Conservation (phyloP, 1,140 invertebrate genomes). For the Ceratosolen fusciceps region DNA sequence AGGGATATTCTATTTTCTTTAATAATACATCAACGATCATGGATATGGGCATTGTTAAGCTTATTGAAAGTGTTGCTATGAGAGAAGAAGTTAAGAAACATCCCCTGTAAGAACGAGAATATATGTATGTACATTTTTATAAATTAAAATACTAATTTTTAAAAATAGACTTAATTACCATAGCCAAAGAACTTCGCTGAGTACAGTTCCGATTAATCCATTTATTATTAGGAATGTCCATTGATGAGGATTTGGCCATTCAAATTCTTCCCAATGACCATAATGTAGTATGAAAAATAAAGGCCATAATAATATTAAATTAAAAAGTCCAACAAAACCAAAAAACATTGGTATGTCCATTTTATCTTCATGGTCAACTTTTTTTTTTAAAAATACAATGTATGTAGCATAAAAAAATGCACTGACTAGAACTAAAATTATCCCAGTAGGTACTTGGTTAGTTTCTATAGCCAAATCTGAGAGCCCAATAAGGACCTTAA, state of each 20-base stretch:
- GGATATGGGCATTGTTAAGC: slow-evolving; percentile 87
- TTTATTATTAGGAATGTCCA: slow-evolving; percentile 85
- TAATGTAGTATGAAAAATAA: slow-evolving; percentile 88
- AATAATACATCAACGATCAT: slow-evolving; percentile 86
- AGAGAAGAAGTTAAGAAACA: slow-evolving; percentile 91
- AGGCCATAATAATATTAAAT: slow-evolving; percentile 86
- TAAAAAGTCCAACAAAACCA: slow-evolving; percentile 91
- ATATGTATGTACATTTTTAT: neutral
- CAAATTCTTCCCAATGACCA: slow-evolving; percentile 82
- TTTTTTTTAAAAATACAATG: slow-evolving; percentile 84
- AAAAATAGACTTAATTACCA: slow-evolving; percentile 75
- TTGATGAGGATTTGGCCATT: slow-evolving; percentile 85
- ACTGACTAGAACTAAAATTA: slow-evolving; percentile 83
- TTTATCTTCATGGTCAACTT: slow-evolving; percentile 89
- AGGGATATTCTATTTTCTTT: slow-evolving; percentile 81
- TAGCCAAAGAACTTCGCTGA: slow-evolving; percentile 89
- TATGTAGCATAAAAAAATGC: slow-evolving; percentile 89
- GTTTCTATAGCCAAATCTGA: slow-evolving; percentile 76
- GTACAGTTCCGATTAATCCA: slow-evolving; percentile 88
- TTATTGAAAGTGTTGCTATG: slow-evolving; percentile 86
- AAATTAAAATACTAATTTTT: too few species aligned
- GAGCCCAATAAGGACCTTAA: slow-evolving; percentile 78
- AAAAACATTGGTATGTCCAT: slow-evolving; percentile 93
- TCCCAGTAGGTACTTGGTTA: slow-evolving; percentile 77
- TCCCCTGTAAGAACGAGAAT: slow-evolving; percentile 76